Evolutionary conservation across 2,113 vertebrate species (phyloP).

Genomic region (Clarias gariepinus): DNA sequence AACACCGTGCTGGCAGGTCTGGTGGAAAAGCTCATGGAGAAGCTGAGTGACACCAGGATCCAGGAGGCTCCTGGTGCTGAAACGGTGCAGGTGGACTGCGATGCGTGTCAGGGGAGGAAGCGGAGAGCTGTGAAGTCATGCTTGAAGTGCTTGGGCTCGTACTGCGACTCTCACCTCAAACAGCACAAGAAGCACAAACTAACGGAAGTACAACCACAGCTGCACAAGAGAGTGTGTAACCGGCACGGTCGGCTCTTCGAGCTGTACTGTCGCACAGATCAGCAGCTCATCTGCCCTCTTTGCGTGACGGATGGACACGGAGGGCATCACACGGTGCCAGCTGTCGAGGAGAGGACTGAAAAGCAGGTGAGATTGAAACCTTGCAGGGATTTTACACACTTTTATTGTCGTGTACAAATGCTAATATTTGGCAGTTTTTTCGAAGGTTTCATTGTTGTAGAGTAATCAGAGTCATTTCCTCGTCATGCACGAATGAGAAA

Average conservation of each 20-base stretch:
- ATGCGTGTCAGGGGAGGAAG: conserved; percentile 43
- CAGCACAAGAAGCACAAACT: conserved; percentile 42
- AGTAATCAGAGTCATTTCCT: background rate
- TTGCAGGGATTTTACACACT: background rate
- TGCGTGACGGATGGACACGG: conserved; percentile 57
- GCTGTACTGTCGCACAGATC: conserved; percentile 58
- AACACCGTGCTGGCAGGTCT: conserved; percentile 54
- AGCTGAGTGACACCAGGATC: conserved; percentile 31
- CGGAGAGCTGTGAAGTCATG: conserved; percentile 44
- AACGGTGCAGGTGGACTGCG: conserved; percentile 33
- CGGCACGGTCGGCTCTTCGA: conserved; percentile 55
- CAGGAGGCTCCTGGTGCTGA: background rate
- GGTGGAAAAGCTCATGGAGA: conserved; percentile 50
- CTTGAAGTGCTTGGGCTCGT: conserved; percentile 47
- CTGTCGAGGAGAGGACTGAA: conserved; percentile 46
- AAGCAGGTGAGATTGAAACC: conserved; percentile 49
- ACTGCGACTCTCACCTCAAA: conserved; percentile 50
- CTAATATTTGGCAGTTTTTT: too few relatives aligned
- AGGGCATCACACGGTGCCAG: conserved; percentile 49
- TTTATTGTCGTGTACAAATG: too few relatives aligned
- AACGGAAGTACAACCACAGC: conserved; percentile 35
- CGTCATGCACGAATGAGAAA: background rate
- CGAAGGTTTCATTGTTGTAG: background rate
- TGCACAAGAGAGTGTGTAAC: conserved; percentile 50
- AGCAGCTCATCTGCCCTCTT: conserved; percentile 54